These are phyloP conservation scores for Plecotus auritus DNA, from an alignment of 2,113 vertebrate genomes.

Conservation along the genomic window DNA sequence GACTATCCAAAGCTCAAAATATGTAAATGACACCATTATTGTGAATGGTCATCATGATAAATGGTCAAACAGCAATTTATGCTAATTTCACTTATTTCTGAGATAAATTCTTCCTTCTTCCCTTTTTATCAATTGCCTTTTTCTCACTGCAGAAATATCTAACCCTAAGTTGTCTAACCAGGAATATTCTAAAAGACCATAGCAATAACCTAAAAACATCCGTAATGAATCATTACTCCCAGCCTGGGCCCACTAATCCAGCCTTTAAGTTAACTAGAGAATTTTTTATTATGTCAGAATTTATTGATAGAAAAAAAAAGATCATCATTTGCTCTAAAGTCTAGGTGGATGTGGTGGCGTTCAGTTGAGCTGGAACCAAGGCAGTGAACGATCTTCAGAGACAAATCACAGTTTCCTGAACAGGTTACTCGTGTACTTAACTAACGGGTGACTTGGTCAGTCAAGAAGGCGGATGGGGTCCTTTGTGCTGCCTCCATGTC, in stretches of 20 bases:
- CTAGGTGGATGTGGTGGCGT: not conserved
- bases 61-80: not conserved
- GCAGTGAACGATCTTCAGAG: not conserved
- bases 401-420: not conserved
- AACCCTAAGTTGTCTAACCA: not conserved
- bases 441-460: not conserved
- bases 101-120: not conserved
- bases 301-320: not conserved
- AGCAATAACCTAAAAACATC: not conserved
- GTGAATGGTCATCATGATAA: not conserved
- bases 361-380: not conserved
- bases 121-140: not conserved
- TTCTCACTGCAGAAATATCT: not conserved
- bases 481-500: not conserved
- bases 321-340: not conserved
- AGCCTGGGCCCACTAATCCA: not conserved
- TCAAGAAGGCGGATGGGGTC: not conserved
- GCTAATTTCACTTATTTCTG: not conserved
- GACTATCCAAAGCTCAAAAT: not conserved
- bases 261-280: not conserved
- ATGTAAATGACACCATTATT: not conserved
- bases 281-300: not conserved
- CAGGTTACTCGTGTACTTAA: not conserved
- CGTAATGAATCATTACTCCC: not conserved
- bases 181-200: not conserved